Base-by-base conservation (phyloP, 2,113 vertebrate species). In the Aegithalos caudatus region DNA sequence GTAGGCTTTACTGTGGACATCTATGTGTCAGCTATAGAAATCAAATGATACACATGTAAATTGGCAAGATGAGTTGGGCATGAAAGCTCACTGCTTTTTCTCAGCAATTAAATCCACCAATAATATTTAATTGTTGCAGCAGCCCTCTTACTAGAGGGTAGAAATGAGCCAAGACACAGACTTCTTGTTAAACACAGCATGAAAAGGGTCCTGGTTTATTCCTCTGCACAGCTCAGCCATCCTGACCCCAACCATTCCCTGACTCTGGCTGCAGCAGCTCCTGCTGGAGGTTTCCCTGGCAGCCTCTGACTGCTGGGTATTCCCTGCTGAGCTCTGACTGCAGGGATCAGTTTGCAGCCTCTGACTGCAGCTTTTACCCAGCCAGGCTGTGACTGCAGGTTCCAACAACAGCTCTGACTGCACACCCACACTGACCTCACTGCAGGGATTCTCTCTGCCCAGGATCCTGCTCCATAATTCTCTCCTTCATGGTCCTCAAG, bases 1-100 rank as follows among this genome's bases (percentile, higher is more conserved):
- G 17, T 16, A 42, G 44, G 38, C 25, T 77, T 90, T 37, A 9
- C 29, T 61, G 14, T 28, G 62, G 47, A 19, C 11, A 21, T 50
- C 45, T 10, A 1, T 11, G 2, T 70, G 12, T 20, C 47, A 54
- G 3, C 22, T 17, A 10, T 2, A 74, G 70, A 70, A 86, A 81
- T 42, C 31, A 67, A 70, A 81, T 12, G 8, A 42, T 33, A 11
- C 1, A 10, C 0, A 0, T 25, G 4, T 8, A 20, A n/a, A 53
- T 23, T 33, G 58, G 19, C 86, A 38, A 88, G 62, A 17, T 44
- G 61, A 45, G 27, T 5, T 57, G 38, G 35, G 12, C 23, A 6
- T 42, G 29, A 70, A 62, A 81, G 10, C 42, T 58, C 33, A 51
- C 44, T 19, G 13, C 28, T 73, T 84, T 65, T 62, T 57, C 25